A percentile compares a stretch with the other conserved stretches of the same genome.
phyloP scores from a whole-genome alignment of 1,140 invertebrate species.

The Anastrepha ludens region DNA sequence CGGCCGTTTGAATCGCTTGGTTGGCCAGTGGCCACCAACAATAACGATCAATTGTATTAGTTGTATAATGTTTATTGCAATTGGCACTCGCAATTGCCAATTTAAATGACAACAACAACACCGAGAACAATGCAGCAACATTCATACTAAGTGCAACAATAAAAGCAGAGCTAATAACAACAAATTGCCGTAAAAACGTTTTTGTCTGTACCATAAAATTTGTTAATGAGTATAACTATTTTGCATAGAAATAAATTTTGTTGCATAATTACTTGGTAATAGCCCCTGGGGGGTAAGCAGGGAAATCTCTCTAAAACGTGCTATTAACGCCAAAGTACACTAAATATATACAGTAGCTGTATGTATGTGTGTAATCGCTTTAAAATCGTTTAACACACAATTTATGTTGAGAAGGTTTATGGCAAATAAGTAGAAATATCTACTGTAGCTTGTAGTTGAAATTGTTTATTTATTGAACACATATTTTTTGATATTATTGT shows the following conservation, averaged over 20 bases:
- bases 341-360: not conserved
- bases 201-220: not conserved
- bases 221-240: slow-evolving; percentile 17
- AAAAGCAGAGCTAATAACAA: not conserved
- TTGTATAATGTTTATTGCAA: slow-evolving; percentile 21
- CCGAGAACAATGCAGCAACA: not conserved
- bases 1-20: slow-evolving; percentile 18
- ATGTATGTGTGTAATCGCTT: not conserved
- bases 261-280: not conserved
- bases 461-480: too few relatives aligned
- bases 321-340: not conserved
- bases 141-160: not conserved
- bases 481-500: too few relatives aligned
- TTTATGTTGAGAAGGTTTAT: not conserved
- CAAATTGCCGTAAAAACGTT: not conserved
- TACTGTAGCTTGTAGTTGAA: too few relatives aligned
- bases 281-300: not conserved
- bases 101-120: not conserved
- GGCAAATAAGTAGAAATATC: not conserved
- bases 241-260: not conserved
- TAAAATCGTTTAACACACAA: not conserved
- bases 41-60: not conserved
- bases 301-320: not conserved
- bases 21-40: not conserved
- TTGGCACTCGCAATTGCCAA: slow-evolving; percentile 29